A percentile compares a stretch with the other conserved stretches of the same genome.
Conservation (phyloP, 2,888 invertebrate species). For the Hylaea fasciaria region DNA sequence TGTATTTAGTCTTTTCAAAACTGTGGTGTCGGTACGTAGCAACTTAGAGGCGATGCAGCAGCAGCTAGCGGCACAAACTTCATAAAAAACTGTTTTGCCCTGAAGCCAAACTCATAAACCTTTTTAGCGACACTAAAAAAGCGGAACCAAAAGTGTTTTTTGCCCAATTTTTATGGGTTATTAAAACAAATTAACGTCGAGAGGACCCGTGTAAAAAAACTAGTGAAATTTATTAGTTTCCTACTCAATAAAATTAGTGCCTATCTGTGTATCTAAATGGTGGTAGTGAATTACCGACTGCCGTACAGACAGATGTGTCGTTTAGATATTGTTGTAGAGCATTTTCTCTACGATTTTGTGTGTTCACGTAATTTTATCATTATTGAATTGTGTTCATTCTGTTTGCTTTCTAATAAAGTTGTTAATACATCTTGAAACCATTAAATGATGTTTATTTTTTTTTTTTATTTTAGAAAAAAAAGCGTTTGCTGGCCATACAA, state of each 20-base stretch:
- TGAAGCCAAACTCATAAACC: slow-evolving; percentile 54
- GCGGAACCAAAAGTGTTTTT: slow-evolving; percentile 67
- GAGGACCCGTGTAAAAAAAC: slow-evolving; percentile 51
- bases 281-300: slow-evolving; percentile 60
- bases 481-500: too few species aligned
- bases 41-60: too few species aligned
- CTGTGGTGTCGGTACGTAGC: too few species aligned
- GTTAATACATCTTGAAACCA: too few species aligned
- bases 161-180: slow-evolving; percentile 75
- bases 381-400: too few species aligned
- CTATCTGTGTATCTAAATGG: slow-evolving; percentile 75
- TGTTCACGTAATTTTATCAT: too few species aligned
- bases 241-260: slow-evolving; percentile 76
- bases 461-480: too few species aligned
- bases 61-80: not conserved
- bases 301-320: slow-evolving; percentile 45
- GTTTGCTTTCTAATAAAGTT: too few species aligned
- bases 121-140: slow-evolving; percentile 67
- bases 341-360: slow-evolving; percentile 15
- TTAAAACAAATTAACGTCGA: slow-evolving; percentile 78
- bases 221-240: slow-evolving; percentile 76
- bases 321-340: slow-evolving; percentile 57
- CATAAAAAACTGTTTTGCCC: slow-evolving; percentile 28
- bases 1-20: too few species aligned
- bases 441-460: too few species aligned